phyloP scores from a whole-genome alignment of 2,797 vertebrate genomes.

The Tokudaia muenninki region DNA sequence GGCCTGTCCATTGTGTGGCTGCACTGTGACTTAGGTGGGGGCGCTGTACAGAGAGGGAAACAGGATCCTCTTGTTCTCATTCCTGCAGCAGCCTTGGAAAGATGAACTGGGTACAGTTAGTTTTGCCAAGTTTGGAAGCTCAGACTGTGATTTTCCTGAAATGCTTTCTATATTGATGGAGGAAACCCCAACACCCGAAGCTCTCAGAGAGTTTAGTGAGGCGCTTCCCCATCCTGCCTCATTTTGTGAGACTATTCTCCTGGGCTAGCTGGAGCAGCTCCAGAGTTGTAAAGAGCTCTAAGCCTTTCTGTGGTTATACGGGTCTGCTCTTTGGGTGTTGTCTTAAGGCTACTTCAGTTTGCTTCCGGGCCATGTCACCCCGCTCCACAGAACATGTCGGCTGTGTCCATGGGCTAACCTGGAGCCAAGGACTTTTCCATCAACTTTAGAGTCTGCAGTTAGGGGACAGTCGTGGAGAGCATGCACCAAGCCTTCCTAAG shows the following conservation, averaged over 20 bases:
- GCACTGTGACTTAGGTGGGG: background rate
- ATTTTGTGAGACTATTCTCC: background rate
- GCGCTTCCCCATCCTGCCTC: background rate
- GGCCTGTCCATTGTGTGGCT: background rate
- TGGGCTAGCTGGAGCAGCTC: background rate
- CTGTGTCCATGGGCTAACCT: background rate
- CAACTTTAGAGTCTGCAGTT: background rate
- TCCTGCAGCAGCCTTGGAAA: background rate
- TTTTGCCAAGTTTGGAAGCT: background rate
- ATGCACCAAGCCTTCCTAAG: background rate
- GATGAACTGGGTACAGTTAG: background rate
- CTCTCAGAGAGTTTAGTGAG: background rate
- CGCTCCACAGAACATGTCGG: background rate
- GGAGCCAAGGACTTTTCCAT: background rate
- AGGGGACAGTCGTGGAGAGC: background rate
- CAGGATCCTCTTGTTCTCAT: background rate
- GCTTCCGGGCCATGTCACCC: background rate
- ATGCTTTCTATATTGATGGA: background rate
- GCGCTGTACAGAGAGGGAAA: background rate
- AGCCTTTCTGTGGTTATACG: background rate
- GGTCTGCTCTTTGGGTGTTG: background rate
- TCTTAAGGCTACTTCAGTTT: background rate
- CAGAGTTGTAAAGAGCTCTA: too few relatives aligned
- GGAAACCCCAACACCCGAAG: background rate
- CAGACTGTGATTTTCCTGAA: background rate